Percentiles rank a stretch among this genome's conserved stretches.
Evolutionary conservation across 2,797 vertebrate genomes (phyloP).

Genomic region (Botia almorhae): DNA sequence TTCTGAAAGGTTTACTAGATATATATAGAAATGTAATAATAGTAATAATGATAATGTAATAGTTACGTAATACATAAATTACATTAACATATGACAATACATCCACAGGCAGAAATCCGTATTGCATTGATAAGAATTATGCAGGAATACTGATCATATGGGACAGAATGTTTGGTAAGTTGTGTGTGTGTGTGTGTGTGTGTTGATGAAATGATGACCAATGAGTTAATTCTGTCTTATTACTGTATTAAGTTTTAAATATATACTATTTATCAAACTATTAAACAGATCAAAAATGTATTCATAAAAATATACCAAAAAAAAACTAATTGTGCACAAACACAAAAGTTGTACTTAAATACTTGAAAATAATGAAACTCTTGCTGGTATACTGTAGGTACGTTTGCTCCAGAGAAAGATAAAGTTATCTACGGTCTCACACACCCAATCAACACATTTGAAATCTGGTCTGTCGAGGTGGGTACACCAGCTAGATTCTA

Average conservation of each 20-base stretch:
- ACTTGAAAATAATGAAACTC: not conserved
- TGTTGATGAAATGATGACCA: too few species aligned
- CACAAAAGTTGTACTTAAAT: not conserved
- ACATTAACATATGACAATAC: slow-evolving; percentile 17
- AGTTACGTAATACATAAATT: not conserved
- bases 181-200: not conserved
- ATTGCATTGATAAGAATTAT: slow-evolving; percentile 95
- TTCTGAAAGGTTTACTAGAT: too few species aligned
- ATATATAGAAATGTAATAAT: too few species aligned
- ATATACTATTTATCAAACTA: too few species aligned
- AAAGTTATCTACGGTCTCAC: slow-evolving; percentile 86
- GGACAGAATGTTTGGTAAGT: slow-evolving; percentile 93
- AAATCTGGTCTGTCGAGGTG: slow-evolving; percentile 87
- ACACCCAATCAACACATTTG: slow-evolving; percentile 87
- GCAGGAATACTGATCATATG: slow-evolving; percentile 91
- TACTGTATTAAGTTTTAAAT: too few species aligned
- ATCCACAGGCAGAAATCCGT: slow-evolving; percentile 86
- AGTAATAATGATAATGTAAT: too few species aligned
- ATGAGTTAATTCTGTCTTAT: too few species aligned
- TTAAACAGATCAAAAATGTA: too few species aligned
- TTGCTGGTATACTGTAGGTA: slow-evolving; percentile 74
- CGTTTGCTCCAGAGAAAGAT: slow-evolving; percentile 85
- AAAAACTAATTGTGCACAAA: too few species aligned
- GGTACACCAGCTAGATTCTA: slow-evolving; percentile 30
- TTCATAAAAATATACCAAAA: too few species aligned